Evolutionary conservation across 1,140 invertebrate species (phyloP), one percentile per base, ranked within the genome.

Genomic region (Bombus picipes): DNA sequence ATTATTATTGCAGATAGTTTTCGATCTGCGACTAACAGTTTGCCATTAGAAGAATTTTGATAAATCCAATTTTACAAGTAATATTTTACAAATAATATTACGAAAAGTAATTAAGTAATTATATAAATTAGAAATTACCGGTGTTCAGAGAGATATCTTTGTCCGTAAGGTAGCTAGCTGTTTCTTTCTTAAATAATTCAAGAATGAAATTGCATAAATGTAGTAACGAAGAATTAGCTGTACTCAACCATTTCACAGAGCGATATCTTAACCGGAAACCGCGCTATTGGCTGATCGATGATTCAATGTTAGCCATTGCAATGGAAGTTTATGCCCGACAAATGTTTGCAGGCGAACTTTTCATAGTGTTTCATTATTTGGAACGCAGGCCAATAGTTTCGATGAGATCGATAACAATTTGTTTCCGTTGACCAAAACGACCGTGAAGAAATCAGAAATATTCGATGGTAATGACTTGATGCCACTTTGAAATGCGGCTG

Each of bases 251-350:
- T 13, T 62, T 43, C 15, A 18, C 57, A 34, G 2, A 28, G 18
- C 15, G 13, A 12, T 9, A 71, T 76, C 15, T 34, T 37, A 34
- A 73, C 37, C 66, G 37, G 59, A 88, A 84, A 77, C n/a, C 28
- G 53, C 6, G 72, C 13, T 71, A 80, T 86, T 81, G 76, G 32
- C 28, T 34, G 39, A 34, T 12, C 59, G 59, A n/a, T n/a, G 59
- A 62, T 12, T 62, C 37, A 92, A 90, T 91, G 88, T 92, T 91
- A 57, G 28, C 13, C 43, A 74, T 74, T 89, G 80, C 70, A 89
- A 22, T 85, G 62, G 22, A 83, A 87, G 87, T 91, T 91, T 91
- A 81, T 79, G 53, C 28, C 39, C 15, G 75, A 39, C 85, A 89
- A 92, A 92, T 83, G 80, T 92, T 91, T 91, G 72, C 57, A 22